Evolutionary conservation across 2,797 vertebrate species (phyloP).

Genomic region (Sebastolobus altivelis): DNA sequence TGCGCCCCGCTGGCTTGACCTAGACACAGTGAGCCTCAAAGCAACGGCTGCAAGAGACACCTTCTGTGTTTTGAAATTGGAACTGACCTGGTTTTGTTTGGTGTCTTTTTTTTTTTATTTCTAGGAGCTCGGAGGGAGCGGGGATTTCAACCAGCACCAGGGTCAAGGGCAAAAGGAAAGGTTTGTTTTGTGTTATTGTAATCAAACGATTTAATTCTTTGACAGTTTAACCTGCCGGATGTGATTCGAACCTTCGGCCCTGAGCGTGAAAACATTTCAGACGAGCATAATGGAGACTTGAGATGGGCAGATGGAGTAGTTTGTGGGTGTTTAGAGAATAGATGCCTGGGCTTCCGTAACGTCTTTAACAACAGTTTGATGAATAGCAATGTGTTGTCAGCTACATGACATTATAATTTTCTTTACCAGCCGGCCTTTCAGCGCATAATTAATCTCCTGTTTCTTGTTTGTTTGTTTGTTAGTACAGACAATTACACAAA

Average conservation of each 20-base stretch:
- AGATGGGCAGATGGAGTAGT: slow-evolving; percentile 24
- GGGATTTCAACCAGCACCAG: slow-evolving; percentile 35
- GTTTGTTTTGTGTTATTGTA: slow-evolving; percentile 56
- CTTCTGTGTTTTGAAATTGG: slow-evolving; percentile 43
- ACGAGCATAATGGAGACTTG: neutral
- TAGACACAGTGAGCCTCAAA: slow-evolving; percentile 24
- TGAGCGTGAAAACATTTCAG: neutral
- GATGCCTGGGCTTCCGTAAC: neutral
- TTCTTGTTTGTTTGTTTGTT: slow-evolving; percentile 38
- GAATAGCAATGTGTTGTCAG: slow-evolving; percentile 23
- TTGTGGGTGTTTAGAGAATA: slow-evolving; percentile 28
- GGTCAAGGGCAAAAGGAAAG: slow-evolving; percentile 76
- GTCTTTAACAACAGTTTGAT: slow-evolving; percentile 28
- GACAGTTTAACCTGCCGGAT: neutral
- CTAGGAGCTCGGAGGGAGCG: slow-evolving; percentile 50
- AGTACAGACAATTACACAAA: slow-evolving; percentile 52
- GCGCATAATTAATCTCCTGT: slow-evolving; percentile 30
- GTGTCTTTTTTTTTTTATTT: slow-evolving; percentile 39
- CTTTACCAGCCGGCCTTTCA: slow-evolving; percentile 20
- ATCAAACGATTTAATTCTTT: neutral
- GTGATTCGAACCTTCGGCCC: neutral
- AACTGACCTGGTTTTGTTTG: slow-evolving; percentile 42
- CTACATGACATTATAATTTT: slow-evolving; percentile 37
- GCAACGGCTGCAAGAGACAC: slow-evolving; percentile 16
- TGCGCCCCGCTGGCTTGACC: slow-evolving; percentile 23